Evolutionary conservation across 2,113 vertebrate genomes (phyloP), one percentile per base, ranked within the genome.

Genomic region (Amphilophus citrinellus): DNA sequence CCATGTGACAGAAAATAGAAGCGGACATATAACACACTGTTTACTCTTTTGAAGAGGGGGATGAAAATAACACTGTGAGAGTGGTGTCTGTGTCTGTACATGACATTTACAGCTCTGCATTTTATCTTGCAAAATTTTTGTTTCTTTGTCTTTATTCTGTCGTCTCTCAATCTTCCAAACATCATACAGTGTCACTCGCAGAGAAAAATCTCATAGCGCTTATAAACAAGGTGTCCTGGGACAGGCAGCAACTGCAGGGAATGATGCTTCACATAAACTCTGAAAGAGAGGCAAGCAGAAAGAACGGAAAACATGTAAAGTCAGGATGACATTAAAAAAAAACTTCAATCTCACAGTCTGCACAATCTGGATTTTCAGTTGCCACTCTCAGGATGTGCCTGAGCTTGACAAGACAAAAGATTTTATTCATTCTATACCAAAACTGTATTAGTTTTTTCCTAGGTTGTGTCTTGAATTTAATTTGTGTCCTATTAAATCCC

Each of bases 51-150:
- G 84, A 84, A 92, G 85, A 84, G 77, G 58, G 78, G 79, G 66
- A 83, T 86, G 89, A 91, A 91, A 90, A 87, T 85, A 94, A 90
- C 86, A 94, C 85, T 86, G 94, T 94, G 94, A 93, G 88, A 90
- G 80, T 91, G 85, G 94, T 92, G 93, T 93, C 91, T 90, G 94
- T 95, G 93, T 93, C 94, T 96, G 91, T 96, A 96, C 94, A 96
- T 93, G 89, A 89, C 89, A 94, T 95, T 94, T 95, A 94, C 95
- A 95, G 91, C 87, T 93, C 93, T 86, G 89, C 87, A 84, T 88
- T 92, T 93, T 76, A 77, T 87, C 76, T 78, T n/a, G 76, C 79
- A 82, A 58, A 57, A 68, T 73, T 83, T 83, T 61, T 61, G 61
- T 79, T 75, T 77, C 87, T 83, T 81, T 73, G 68, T 84, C 82